phyloP scores from a whole-genome alignment of 2,888 invertebrate genomes.

The Drosophila greeni region DNA sequence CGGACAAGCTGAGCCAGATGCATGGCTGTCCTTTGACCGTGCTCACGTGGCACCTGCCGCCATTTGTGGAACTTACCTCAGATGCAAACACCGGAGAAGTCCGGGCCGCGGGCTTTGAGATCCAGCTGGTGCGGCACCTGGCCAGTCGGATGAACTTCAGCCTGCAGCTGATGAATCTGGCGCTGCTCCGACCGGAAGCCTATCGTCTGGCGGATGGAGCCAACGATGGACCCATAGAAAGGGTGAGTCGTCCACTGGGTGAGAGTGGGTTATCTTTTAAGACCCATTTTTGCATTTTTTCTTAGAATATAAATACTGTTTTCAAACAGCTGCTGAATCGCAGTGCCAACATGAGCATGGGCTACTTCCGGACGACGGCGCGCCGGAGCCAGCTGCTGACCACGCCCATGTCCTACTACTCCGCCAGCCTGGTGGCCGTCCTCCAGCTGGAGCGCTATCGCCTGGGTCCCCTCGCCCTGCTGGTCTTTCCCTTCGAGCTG shows the following conservation, averaged over 20 bases:
- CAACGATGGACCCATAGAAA: slow-evolving; percentile 46
- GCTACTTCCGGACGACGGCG: slow-evolving; percentile 57
- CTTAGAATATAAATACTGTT: neutral
- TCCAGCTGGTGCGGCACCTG: slow-evolving; percentile 53
- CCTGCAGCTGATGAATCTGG: slow-evolving; percentile 32
- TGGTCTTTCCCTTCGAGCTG: slow-evolving; percentile 55
- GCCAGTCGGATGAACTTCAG: slow-evolving; percentile 62
- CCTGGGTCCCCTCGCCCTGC: slow-evolving; percentile 41
- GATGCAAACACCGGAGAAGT: neutral
- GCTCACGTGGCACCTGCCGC: slow-evolving; percentile 55
- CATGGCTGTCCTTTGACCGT: slow-evolving; percentile 57
- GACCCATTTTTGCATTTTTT: too few relatives aligned
- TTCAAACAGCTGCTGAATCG: slow-evolving; percentile 40
- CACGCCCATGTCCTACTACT: slow-evolving; percentile 59
- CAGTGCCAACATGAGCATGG: slow-evolving; percentile 58
- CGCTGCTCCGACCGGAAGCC: slow-evolving; percentile 18
- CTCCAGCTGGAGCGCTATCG: slow-evolving; percentile 45
- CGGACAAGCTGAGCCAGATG: slow-evolving; percentile 60
- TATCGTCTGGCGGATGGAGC: slow-evolving; percentile 43
- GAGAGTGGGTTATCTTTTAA: too few relatives aligned
- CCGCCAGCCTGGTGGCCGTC: slow-evolving; percentile 53
- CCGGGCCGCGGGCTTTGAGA: slow-evolving; percentile 58
- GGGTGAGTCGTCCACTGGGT: slow-evolving; percentile 46
- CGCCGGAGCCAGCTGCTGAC: slow-evolving; percentile 45
- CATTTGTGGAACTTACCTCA: slow-evolving; percentile 47